phyloP scores from a whole-genome alignment of 1,140 invertebrate species.

The Hylaeus anthracinus region DNA sequence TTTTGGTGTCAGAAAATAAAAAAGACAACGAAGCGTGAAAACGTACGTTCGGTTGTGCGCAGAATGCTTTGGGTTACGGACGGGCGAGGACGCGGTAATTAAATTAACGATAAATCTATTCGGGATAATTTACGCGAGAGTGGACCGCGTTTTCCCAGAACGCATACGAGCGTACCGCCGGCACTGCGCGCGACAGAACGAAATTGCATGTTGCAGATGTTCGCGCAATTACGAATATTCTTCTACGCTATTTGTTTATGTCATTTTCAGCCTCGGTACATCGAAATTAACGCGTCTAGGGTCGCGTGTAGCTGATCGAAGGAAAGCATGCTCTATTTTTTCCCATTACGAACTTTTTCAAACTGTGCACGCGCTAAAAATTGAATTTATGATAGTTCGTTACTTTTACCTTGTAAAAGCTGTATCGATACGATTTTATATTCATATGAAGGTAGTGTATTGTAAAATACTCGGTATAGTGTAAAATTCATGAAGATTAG shows the following conservation, averaged over 20 bases:
- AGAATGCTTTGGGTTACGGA: neutral
- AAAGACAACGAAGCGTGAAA: neutral
- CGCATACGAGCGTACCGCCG: no score
- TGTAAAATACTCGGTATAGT: no score
- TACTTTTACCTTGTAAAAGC: no score
- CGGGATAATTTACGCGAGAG: neutral
- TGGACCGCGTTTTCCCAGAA: neutral
- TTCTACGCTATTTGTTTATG: neutral
- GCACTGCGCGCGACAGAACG: neutral
- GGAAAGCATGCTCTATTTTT: no score
- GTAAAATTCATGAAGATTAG: no score
- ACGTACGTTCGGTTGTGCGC: neutral
- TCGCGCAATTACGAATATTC: neutral
- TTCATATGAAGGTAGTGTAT: no score
- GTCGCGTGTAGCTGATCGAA: no score
- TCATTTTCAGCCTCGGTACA: neutral
- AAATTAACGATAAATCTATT: slow-evolving; percentile 8
- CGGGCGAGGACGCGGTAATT: neutral
- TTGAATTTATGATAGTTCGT: no score
- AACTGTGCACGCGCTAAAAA: no score
- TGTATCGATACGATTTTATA: no score
- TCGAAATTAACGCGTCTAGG: slow-evolving; percentile 32
- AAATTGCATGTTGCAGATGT: slow-evolving; percentile 1
- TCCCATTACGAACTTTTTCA: no score
- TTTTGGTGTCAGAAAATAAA: no score